Evolutionary conservation across 2,888 invertebrate genomes (phyloP), one percentile per base, ranked within the genome.

Genomic region (Colostygia pectinataria): DNA sequence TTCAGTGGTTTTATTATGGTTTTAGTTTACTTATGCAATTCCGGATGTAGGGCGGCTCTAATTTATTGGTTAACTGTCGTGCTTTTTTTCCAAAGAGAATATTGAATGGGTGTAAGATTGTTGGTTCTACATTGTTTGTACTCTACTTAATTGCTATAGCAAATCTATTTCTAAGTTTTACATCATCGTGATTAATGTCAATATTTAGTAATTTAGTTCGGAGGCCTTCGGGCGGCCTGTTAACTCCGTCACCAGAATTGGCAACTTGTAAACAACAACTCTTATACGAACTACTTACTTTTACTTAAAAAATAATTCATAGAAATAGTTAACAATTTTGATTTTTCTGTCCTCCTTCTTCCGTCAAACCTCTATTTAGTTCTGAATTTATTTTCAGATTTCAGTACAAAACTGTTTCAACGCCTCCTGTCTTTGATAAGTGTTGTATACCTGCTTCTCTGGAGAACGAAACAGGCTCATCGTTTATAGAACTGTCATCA

Each of bases 381-480:
- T 10, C 4, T 4, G 5, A 20, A 20, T 6, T 4, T 18, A 18
- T 23, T 25, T 37, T 24, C 9, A 25, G 12, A 29, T 33, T 58
- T 79, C n/a, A 86, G 63, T 87, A 88, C 4, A 74, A 74, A 45
- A 87, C 41, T 4, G 80, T 79, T 66, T 89, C 79, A 8, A 81
- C 59, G 1, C 80, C 83, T 3, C 82, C 87, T 1, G 83, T 86
- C 1, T 83, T 81, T 0, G 79, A 63, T n/a, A 68, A 59, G 8
- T 84, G 80, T 48, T 87, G 82, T 60, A 90, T 71, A 14, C 89
- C 84, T 51, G 86, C 83, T 53, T 83, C 78, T 60, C 91, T 71
- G 9, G 79, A 65, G 63, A 82, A 81, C 1, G 83, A 64, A 5
- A 83, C 73, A 5, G 89, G 83, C 1, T 68, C 64, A 13, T 85